phyloP scores from a whole-genome alignment of 2,113 vertebrate species.

The Coryphaenoides rupestris region DNA sequence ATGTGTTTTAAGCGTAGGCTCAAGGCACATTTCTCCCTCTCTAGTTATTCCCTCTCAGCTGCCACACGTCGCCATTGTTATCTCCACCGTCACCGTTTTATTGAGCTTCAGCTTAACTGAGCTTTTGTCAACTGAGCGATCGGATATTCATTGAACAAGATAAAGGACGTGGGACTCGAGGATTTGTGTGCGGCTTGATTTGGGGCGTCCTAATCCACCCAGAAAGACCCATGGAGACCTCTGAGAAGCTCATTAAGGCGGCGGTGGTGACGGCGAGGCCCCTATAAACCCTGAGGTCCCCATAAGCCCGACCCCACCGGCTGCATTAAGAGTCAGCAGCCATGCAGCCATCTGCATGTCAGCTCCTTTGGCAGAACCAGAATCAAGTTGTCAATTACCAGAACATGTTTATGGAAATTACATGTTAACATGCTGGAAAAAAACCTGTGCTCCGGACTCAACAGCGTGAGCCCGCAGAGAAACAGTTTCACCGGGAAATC shows the following conservation, averaged over 20 bases:
- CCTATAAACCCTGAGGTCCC: slow-evolving; percentile 60
- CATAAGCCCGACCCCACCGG: too few relatives aligned
- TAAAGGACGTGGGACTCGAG: slow-evolving; percentile 40
- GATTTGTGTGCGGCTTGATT: slow-evolving; percentile 57
- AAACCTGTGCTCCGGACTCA: slow-evolving; percentile 76
- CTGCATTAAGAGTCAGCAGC: slow-evolving; percentile 70
- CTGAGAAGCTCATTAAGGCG: slow-evolving; percentile 70
- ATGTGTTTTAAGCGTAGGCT: too few relatives aligned
- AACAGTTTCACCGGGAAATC: slow-evolving; percentile 74
- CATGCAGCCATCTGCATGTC: slow-evolving; percentile 67
- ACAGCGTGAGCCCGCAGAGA: slow-evolving; percentile 77
- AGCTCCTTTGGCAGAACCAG: slow-evolving; percentile 68
- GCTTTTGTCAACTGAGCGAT: too few relatives aligned
- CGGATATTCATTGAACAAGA: slow-evolving; percentile 51
- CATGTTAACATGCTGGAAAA: slow-evolving; percentile 80
- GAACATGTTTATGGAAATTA: slow-evolving; percentile 80
- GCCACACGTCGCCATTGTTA: too few relatives aligned
- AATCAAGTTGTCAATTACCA: slow-evolving; percentile 79
- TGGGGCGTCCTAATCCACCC: slow-evolving; percentile 63
- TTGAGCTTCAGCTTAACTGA: too few relatives aligned
- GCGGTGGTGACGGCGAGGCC: too few relatives aligned
- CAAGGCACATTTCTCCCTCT: too few relatives aligned
- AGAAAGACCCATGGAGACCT: too few relatives aligned
- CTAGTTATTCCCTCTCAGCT: too few relatives aligned
- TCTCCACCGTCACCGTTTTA: too few relatives aligned